Percentiles rank a stretch among this genome's conserved stretches.
phyloP scores from a whole-genome alignment of 37 sponge, comb jelly and placozoan species.

The Crambe crambe region DNA sequence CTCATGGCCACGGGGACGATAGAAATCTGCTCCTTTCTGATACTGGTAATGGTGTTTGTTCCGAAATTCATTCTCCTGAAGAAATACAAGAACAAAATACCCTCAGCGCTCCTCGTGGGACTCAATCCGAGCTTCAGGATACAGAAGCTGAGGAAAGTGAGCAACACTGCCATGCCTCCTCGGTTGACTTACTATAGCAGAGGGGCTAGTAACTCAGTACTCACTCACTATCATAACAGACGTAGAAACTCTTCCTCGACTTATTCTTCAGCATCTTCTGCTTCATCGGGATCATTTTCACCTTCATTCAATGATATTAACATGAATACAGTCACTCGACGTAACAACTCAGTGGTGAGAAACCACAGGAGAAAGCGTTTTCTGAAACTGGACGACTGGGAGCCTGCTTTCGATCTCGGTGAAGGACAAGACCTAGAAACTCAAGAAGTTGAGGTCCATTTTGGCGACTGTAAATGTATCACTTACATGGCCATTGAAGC shows the following conservation, averaged over 20 bases:
- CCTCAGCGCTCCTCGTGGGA: neutral
- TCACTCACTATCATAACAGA: no score
- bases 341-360: no score
- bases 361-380: no score
- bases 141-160: no score
- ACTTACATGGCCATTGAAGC: neutral
- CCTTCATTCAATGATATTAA: no score
- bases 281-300: no score
- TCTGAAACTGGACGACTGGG: neutral
- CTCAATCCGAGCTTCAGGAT: slow-evolving; percentile 25
- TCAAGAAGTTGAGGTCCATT: neutral
- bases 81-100: slow-evolving; percentile 6
- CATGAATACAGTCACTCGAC: no score
- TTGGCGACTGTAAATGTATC: neutral
- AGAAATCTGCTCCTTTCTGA: slow-evolving; percentile 1
- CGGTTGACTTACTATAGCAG: no score
- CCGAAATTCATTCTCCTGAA: slow-evolving; percentile 15
- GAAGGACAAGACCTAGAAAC: neutral
- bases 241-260: no score
- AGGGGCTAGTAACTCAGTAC: no score
- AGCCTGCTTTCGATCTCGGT: neutral
- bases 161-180: no score
- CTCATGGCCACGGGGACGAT: neutral
- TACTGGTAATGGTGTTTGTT: slow-evolving; percentile 20
- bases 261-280: no score